Evolutionary conservation across 2,113 vertebrate species (phyloP).

Genomic region (Ictalurus punctatus): DNA sequence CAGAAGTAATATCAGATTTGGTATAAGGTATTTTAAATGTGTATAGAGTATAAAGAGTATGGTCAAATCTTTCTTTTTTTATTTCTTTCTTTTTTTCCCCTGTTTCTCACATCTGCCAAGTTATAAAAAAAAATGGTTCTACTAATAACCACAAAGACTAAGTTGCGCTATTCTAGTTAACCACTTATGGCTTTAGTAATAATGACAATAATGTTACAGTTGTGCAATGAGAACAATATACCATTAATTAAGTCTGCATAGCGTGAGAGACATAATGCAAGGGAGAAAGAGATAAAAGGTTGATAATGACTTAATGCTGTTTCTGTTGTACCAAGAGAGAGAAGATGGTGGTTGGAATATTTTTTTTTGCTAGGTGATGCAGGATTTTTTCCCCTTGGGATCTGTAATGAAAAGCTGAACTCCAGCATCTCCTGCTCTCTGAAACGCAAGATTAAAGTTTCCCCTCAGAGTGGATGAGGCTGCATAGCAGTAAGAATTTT

Average conservation of each 20-base stretch:
- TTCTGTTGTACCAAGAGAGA: slow-evolving; percentile 7
- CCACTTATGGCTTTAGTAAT: neutral
- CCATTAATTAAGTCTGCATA: neutral
- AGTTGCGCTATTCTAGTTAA: neutral
- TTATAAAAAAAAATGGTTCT: neutral
- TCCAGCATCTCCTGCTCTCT: neutral
- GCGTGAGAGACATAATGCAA: neutral
- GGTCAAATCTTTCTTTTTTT: neutral
- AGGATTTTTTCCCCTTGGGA: neutral
- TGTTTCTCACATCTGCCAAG: neutral
- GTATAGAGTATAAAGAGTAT: neutral
- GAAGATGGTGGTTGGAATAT: neutral
- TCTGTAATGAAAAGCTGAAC: neutral
- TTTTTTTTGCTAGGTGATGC: neutral
- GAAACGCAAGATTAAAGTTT: slow-evolving; percentile 9
- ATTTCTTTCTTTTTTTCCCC: neutral
- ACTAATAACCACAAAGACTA: neutral
- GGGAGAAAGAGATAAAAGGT: neutral
- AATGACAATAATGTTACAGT: neutral
- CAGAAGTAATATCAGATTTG: neutral
- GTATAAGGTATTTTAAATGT: neutral
- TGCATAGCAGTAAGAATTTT: neutral
- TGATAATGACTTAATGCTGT: slow-evolving; percentile 19
- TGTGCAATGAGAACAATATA: neutral
- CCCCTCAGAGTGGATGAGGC: neutral